Evolutionary conservation across 2,888 invertebrate species (phyloP).

Genomic region (Mesorhabditis belari): DNA sequence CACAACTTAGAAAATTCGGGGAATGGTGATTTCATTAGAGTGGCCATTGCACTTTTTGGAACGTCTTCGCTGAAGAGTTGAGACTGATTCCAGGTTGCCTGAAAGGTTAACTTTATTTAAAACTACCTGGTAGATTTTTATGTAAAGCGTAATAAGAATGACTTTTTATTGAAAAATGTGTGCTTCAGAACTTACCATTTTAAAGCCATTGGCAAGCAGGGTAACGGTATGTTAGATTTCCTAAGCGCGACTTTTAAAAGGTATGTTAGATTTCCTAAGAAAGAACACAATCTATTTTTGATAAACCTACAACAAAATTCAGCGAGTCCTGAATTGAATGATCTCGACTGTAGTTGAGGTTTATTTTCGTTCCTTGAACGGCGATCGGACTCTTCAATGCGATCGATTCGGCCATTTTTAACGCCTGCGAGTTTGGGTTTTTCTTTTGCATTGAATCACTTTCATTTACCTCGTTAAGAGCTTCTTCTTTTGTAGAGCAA

Average conservation of each 20-base stretch:
- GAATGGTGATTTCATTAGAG: constrained; percentile 14
- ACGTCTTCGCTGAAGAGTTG: constrained; percentile 83
- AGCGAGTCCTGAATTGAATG: constrained; percentile 78
- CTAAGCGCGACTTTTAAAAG: too few relatives aligned
- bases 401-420: constrained; percentile 69
- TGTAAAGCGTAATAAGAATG: too few relatives aligned
- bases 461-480: not conserved
- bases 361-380: constrained; percentile 78
- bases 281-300: too few relatives aligned
- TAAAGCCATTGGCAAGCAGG: too few relatives aligned
- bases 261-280: too few relatives aligned
- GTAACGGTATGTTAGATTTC: too few relatives aligned
- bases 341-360: constrained; percentile 73
- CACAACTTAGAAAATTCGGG: constrained; percentile 20
- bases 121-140: too few relatives aligned
- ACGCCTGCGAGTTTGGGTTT: not conserved
- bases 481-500: not conserved
- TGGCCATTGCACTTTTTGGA: constrained; percentile 70
- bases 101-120: constrained; percentile 28
- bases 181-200: not conserved
- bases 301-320: constrained; percentile 67
- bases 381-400: constrained; percentile 87
- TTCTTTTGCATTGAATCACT: not conserved
- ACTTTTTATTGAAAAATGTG: too few relatives aligned
- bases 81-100: constrained; percentile 74